Base-by-base conservation (phyloP, 2,797 vertebrate species). In the Acrossocheilus fasciatus region DNA sequence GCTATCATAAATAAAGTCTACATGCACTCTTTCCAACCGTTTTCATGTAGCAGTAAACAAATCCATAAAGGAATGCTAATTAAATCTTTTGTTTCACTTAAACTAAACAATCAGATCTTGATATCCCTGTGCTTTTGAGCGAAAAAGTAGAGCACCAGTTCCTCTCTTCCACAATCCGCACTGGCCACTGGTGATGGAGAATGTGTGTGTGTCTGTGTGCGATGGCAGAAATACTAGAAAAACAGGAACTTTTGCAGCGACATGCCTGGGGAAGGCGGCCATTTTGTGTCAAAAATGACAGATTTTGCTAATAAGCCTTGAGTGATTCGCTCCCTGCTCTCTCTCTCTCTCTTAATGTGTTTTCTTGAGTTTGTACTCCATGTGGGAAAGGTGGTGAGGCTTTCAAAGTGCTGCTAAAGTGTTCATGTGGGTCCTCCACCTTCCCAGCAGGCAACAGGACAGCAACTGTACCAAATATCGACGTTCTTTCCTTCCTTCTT, bases 1-100 rank as follows among this genome's bases (percentile, higher is more conserved):
- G 96, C 97, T 96, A 96, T 95, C 95, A 98, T 97, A 98, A 98
- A 98, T 98, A 98, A 94, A 95, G 92, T 96, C 94, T 95, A 93
- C 92, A 92, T 94, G 89, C 91, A 59, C 93, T 91, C 91, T 94
- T 92, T 91, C 90, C 92, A 88, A 91, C 79, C 77, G 15, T 91
- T 90, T 88, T 86, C 92, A 93, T 94, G 91, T 94, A 94, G 91
- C 93, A 87, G 91, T 93, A 92, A 86, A 90, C 86, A 91, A 89
- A 89, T 89, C 88, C 83, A 85, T 41, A 76, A 89, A 68, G 47
- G 75, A 87, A 80, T 52, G 79, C 57, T 73, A 86, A 89, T 77
- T 77, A 80, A 87, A 39, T 87, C 6, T 76, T 88, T 70, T 74
- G 62, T 81, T 85, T 69, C 17, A 43, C 82, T 78, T 47, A 72